Evolutionary conservation across 2,113 vertebrate genomes (phyloP), one percentile per base, ranked within the genome.

Genomic region (Alethe diademata): DNA sequence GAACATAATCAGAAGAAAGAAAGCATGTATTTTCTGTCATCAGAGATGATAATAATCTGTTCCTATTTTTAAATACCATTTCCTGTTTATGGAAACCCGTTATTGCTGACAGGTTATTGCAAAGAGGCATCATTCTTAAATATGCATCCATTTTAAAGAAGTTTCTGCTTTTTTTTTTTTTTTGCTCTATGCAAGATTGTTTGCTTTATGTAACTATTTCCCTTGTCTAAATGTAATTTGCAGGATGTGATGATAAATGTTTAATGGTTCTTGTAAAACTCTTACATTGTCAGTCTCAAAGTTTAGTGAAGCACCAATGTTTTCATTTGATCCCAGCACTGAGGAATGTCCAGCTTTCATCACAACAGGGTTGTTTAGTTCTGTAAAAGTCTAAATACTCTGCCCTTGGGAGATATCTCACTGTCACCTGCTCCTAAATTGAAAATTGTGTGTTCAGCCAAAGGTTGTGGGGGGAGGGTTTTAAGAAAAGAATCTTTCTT

Each of bases 321-420:
- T 98, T 98, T 97, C 92, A 96, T 97, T 97, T 96, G 90, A 81
- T 96, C 90, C 83, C 64, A 64, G 85, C 72, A 22, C 90, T 76
- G 43, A 98, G 92, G 94, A 97, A 97, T 93, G 95, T 96, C 95
- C 97, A 6, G 78, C 95, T 98, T 98, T 98, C 96, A 97, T 98
- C 96, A 43, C 95, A 92, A 93, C 74, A 65, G 86, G 84, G 85
- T 96, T 97, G 92, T 97, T 97, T 96, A 96, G 92, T 97, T 97
- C 90, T 35, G 5, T 84, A 43, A 80, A 97, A 96, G 82, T 86
- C 93, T 93, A 95, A 98, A 97, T 97, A 92, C 69, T 90, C 91
- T 95, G 91, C 95, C 94, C 91, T 92, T 94, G 95, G 93, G 96
- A 97, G 95, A 96, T 94, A 86, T 74, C 88, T 97, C 97, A 97